phyloP scores from a whole-genome alignment of 2,888 invertebrate species.

The Leucophenga maculata region DNA sequence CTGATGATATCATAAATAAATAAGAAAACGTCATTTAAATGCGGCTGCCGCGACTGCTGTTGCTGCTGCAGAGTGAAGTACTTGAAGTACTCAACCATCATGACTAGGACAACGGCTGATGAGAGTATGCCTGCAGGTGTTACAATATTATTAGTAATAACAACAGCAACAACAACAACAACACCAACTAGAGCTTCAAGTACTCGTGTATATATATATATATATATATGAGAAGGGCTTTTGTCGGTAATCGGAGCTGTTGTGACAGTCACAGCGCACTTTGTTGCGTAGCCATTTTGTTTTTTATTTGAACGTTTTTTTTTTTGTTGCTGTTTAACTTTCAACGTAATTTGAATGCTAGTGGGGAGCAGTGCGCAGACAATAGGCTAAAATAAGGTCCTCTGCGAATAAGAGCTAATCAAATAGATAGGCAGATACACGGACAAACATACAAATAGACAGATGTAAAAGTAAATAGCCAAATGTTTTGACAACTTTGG shows the following conservation, averaged over 20 bases:
- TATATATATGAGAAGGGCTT: too few relatives aligned
- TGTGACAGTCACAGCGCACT: too few relatives aligned
- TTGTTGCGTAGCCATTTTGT: too few relatives aligned
- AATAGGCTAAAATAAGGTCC: neutral
- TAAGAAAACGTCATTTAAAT: slow-evolving; percentile 27
- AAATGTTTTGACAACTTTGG: neutral
- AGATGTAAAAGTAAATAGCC: neutral
- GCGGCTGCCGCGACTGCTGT: neutral
- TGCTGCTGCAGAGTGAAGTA: neutral
- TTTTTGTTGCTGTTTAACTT: slow-evolving; percentile 13
- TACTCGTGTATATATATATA: too few relatives aligned
- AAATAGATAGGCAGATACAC: neutral
- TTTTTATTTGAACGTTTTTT: too few relatives aligned
- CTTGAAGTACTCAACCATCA: neutral
- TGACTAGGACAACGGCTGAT: neutral
- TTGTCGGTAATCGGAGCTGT: neutral
- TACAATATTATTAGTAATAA: slow-evolving; percentile 21
- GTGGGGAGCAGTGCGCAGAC: neutral
- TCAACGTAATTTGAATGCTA: slow-evolving; percentile 22
- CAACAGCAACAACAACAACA: slow-evolving; percentile 8
- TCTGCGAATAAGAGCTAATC: too few relatives aligned
- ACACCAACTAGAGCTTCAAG: neutral
- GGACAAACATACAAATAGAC: neutral
- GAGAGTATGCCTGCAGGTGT: slow-evolving; percentile 18
- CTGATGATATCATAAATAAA: slow-evolving; percentile 29